Conservation (phyloP, 2,888 invertebrate species). For the Allygus modestus region DNA sequence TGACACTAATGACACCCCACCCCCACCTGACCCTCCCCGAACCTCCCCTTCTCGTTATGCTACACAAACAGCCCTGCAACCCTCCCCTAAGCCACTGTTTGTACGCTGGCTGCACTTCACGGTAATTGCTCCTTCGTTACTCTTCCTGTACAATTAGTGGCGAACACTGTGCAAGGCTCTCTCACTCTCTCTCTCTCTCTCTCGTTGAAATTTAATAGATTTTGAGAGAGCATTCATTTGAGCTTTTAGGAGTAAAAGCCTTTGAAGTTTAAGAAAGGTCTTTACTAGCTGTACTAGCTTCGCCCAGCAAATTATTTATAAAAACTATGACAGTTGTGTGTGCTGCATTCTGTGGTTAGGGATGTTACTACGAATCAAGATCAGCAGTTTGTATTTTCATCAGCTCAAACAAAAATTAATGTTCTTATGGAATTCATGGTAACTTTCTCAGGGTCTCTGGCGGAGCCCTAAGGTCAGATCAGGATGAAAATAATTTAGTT, state of each 20-base stretch:
- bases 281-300: too few relatives aligned
- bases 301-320: too few relatives aligned
- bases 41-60: background rate
- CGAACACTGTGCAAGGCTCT: background rate
- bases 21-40: background rate
- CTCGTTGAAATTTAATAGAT: background rate
- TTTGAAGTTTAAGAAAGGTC: background rate
- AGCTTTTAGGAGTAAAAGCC: background rate
- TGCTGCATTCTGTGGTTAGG: too few relatives aligned
- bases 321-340: too few relatives aligned
- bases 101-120: background rate
- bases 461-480: too few relatives aligned
- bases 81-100: background rate
- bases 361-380: too few relatives aligned
- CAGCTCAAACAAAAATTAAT: too few relatives aligned
- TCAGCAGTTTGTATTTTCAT: too few relatives aligned
- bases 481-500: too few relatives aligned
- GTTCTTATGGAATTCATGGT: too few relatives aligned
- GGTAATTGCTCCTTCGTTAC: constrained; percentile 16
- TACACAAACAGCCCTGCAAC: background rate
- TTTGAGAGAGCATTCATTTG: background rate
- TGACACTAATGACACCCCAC: constrained; percentile 7
- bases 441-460: too few relatives aligned
- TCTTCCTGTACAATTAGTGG: background rate
- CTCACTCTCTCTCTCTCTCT: background rate